phyloP scores from a whole-genome alignment of 2,888 invertebrate species.

The Therioaphis trifolii region DNA sequence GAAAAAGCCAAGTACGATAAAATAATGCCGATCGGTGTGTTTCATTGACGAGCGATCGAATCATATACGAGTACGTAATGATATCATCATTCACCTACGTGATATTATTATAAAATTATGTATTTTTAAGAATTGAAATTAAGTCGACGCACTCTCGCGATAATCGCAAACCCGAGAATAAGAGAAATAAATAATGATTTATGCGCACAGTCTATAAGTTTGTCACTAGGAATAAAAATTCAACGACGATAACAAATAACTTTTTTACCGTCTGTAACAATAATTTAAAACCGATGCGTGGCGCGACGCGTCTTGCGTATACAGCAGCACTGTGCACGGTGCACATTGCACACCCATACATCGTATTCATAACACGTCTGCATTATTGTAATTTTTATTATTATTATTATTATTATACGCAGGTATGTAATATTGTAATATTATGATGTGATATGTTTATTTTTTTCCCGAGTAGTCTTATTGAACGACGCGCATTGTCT shows the following conservation, averaged over 20 bases:
- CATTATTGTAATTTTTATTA: no score
- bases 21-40: not conserved
- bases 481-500: not conserved
- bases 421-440: no score
- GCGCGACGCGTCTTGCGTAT: no score
- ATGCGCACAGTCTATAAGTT: not conserved
- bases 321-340: not conserved
- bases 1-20: not conserved
- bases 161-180: not conserved
- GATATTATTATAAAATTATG: no score
- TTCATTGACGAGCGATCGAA: no score
- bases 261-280: conserved; percentile 25
- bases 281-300: no score
- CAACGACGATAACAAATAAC: conserved; percentile 8
- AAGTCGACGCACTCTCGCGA: no score
- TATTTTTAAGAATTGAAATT: no score
- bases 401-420: not conserved
- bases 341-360: not conserved
- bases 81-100: no score
- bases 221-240: not conserved
- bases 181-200: conserved; percentile 23
- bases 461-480: not conserved
- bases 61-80: no score
- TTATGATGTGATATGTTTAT: not conserved
- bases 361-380: conserved; percentile 27